phyloP scores from a whole-genome alignment of 2,113 vertebrate genomes.

The Eudyptes chrysolophus region DNA sequence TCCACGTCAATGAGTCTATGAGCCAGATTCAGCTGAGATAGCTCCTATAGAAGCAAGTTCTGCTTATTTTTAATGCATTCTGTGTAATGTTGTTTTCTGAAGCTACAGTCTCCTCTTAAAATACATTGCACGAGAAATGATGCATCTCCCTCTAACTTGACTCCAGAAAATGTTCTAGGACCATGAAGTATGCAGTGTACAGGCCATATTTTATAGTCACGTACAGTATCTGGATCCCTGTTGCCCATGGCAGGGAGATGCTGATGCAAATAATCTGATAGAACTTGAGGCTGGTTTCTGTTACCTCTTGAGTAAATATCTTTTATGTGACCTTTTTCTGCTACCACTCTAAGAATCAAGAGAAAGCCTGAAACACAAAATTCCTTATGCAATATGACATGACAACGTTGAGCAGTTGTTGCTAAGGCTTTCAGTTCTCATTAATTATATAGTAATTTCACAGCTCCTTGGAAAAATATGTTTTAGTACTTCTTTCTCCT shows the following conservation, averaged over 20 bases:
- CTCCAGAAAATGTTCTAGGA: background rate
- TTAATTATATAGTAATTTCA: background rate
- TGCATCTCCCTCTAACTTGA: background rate
- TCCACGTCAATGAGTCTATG: background rate
- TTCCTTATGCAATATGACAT: background rate
- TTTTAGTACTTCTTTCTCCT: background rate
- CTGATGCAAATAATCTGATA: background rate
- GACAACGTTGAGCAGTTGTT: background rate
- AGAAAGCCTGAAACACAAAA: background rate
- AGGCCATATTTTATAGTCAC: background rate
- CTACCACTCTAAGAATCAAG: background rate
- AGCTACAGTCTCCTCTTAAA: background rate
- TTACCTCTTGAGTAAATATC: background rate
- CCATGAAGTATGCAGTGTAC: background rate
- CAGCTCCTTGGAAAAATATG: background rate
- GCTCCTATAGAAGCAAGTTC: background rate
- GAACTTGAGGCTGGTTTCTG: background rate
- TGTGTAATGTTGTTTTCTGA: background rate
- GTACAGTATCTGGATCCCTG: background rate
- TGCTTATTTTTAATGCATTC: background rate
- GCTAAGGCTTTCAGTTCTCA: constrained; percentile 16
- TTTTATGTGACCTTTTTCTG: background rate
- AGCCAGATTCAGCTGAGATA: background rate
- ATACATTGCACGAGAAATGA: background rate
- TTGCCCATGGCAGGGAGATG: background rate